A percentile compares a stretch with the other conserved stretches of the same genome.
Evolutionary conservation across 2,113 vertebrate species (phyloP).

Genomic region (Gambusia affinis): DNA sequence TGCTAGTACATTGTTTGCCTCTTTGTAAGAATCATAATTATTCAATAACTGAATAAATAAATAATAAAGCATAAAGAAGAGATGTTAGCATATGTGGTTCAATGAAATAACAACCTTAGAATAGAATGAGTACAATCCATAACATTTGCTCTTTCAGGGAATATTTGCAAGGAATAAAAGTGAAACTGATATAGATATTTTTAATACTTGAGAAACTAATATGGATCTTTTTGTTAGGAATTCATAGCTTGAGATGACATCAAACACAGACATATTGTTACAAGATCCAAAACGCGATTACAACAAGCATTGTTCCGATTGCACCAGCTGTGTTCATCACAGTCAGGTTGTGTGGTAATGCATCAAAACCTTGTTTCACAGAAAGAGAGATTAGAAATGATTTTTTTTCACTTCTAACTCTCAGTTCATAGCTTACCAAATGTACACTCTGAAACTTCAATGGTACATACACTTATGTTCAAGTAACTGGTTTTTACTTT

Average conservation of each 20-base stretch:
- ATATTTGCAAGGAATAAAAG: slow-evolving; percentile 1
- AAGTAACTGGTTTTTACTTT: slow-evolving; percentile 20
- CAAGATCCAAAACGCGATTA: slow-evolving; percentile 46
- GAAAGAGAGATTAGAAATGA: slow-evolving; percentile 43
- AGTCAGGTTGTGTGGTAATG: slow-evolving; percentile 41
- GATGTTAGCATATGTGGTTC: neutral
- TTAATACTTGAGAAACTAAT: slow-evolving; percentile 1
- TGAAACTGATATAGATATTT: neutral
- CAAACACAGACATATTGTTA: slow-evolving; percentile 36
- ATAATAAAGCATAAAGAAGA: neutral
- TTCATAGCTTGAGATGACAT: slow-evolving; percentile 19
- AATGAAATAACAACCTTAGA: neutral
- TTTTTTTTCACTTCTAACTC: slow-evolving; percentile 43
- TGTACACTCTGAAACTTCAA: slow-evolving; percentile 31
- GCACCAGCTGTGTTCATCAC: slow-evolving; percentile 59
- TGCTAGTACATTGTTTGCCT: too few relatives aligned
- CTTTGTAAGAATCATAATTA: neutral
- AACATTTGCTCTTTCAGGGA: neutral
- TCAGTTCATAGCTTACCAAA: slow-evolving; percentile 23
- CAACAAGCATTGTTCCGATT: slow-evolving; percentile 26
- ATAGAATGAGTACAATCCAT: neutral
- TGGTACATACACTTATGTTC: slow-evolving; percentile 22
- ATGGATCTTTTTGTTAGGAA: neutral
- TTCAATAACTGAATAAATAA: neutral
- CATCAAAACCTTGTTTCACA: slow-evolving; percentile 52